Percentiles rank a stretch among this genome's conserved stretches.
These are phyloP conservation scores for Lycaena phlaeas DNA, from an alignment of 2,888 invertebrate species.

Conservation along the genomic window DNA sequence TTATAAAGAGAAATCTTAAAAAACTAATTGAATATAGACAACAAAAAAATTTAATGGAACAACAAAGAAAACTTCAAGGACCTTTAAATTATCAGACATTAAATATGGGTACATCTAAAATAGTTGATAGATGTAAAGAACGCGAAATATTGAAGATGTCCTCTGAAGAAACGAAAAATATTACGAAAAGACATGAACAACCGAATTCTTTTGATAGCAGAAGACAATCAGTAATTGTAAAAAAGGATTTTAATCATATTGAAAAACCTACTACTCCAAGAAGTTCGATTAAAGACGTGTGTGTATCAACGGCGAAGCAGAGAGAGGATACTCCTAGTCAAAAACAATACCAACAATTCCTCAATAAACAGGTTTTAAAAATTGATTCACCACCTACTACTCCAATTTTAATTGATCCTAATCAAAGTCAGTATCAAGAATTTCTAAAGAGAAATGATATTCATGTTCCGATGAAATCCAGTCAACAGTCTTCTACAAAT, in stretches of 20 bases:
- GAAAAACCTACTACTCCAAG: too few relatives aligned
- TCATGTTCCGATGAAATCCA: neutral
- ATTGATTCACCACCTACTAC: neutral
- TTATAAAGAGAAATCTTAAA: conserved; percentile 38
- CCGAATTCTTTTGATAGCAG: too few relatives aligned
- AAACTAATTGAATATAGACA: conserved; percentile 43
- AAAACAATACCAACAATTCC: conserved; percentile 16
- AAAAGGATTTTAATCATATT: too few relatives aligned
- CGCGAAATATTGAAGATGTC: too few relatives aligned
- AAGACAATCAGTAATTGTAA: too few relatives aligned
- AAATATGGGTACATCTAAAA: neutral
- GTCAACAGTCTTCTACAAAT: neutral
- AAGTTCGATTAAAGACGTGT: too few relatives aligned
- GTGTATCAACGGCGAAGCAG: too few relatives aligned
- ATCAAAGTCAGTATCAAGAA: conserved; percentile 26
- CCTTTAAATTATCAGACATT: neutral
- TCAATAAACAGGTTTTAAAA: conserved; percentile 15
- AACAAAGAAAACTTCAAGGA: neutral
- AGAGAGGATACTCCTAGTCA: conserved; percentile 13
- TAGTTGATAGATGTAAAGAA: too few relatives aligned
- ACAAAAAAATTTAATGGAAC: conserved; percentile 24
- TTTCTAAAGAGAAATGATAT: conserved; percentile 4
- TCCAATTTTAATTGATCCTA: conserved; percentile 10
- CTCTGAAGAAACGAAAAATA: too few relatives aligned
- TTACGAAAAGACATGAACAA: too few relatives aligned